Conservation (phyloP, 2,113 vertebrate genomes). For the Marmota flaviventris region DNA sequence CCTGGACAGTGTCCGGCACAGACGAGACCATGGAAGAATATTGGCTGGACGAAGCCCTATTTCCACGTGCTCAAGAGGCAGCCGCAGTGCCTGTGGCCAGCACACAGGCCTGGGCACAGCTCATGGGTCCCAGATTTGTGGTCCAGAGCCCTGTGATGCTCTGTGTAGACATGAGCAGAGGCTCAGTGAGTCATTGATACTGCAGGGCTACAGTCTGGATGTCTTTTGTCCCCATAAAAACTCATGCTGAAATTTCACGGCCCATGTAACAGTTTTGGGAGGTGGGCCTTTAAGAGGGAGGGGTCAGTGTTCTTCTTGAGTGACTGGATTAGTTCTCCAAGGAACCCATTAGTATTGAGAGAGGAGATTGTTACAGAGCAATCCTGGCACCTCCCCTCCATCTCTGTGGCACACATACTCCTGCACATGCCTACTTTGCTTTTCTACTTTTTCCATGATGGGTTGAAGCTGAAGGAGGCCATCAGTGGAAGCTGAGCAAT, state of each 20-base stretch:
- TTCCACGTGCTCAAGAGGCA: neutral
- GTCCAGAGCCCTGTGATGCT: neutral
- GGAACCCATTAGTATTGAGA: neutral
- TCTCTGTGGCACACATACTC: neutral
- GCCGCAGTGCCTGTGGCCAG: neutral
- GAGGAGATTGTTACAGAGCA: too few species aligned
- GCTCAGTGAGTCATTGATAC: neutral
- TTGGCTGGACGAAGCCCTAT: neutral
- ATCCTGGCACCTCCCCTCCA: too few species aligned
- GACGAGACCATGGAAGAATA: neutral
- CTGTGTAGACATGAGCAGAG: fast-evolving
- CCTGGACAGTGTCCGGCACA: neutral
- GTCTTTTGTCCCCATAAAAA: neutral
- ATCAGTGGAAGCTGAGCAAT: neutral
- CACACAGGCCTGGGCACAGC: too few species aligned
- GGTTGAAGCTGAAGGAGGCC: neutral
- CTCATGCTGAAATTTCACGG: neutral
- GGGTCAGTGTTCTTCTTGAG: neutral
- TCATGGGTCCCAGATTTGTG: too few species aligned
- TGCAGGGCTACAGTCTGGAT: neutral
- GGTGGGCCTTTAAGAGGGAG: neutral
- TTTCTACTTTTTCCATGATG: neutral
- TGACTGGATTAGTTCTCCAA: neutral
- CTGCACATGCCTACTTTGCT: neutral
- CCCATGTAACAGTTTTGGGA: neutral